A percentile compares a stretch with the other conserved stretches of the same genome.
Evolutionary conservation across 2,113 vertebrate species (phyloP).

Genomic region (Myotis davidii): DNA sequence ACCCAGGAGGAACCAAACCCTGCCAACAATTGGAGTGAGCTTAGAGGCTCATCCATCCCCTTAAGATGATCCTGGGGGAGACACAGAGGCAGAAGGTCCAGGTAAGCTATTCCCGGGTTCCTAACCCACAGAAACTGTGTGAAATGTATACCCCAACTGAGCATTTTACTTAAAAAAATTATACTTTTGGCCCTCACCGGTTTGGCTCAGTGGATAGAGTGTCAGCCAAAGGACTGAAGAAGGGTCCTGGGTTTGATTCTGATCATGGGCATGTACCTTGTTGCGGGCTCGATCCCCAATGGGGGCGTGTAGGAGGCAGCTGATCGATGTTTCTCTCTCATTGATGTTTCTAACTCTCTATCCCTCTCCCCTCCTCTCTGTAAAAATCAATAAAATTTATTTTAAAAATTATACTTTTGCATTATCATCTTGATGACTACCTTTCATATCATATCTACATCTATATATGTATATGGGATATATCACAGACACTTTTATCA

Average conservation of each 20-base stretch:
- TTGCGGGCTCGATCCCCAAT: too few relatives aligned
- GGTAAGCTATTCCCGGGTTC: not conserved
- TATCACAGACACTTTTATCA: not conserved
- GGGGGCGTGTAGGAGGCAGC: too few relatives aligned
- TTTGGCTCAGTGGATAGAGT: too few relatives aligned
- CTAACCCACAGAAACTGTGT: not conserved
- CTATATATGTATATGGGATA: not conserved
- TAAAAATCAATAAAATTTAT: too few relatives aligned
- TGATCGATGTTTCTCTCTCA: too few relatives aligned
- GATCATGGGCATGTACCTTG: too few relatives aligned
- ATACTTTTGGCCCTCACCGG: too few relatives aligned
- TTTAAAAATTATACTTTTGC: not conserved
- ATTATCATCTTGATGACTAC: conserved; percentile 7
- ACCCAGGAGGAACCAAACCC: not conserved
- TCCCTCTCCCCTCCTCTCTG: too few relatives aligned
- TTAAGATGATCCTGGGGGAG: not conserved
- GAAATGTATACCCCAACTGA: not conserved
- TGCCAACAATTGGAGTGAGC: not conserved
- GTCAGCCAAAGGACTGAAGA: too few relatives aligned
- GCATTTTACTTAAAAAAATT: conserved; percentile 18
- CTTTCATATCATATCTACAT: not conserved
- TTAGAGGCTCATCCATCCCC: not conserved
- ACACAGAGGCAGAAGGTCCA: not conserved
- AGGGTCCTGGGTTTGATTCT: too few relatives aligned
- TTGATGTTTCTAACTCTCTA: too few relatives aligned